A percentile compares a stretch with the other conserved stretches of the same genome.
These are phyloP conservation scores for Probaryconus sp. DNA, from an alignment of 1,140 invertebrate species.

Conservation along the genomic window DNA sequence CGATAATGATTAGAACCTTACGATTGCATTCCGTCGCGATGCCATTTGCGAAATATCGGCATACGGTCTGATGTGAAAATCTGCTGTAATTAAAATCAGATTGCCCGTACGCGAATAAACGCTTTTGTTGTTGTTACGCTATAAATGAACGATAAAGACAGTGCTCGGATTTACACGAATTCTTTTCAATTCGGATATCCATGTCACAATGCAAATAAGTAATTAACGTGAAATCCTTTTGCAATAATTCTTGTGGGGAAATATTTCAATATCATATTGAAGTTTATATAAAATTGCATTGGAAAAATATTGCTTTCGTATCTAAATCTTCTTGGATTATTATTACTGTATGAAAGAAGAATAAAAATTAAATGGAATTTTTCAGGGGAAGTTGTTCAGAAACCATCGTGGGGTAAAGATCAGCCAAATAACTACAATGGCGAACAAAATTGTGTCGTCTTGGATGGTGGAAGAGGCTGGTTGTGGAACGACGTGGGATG, in stretches of 20 bases:
- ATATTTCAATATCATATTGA: too few relatives aligned
- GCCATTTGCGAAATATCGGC: conserved; percentile 55
- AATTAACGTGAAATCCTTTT: too few relatives aligned
- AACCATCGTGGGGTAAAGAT: conserved; percentile 93
- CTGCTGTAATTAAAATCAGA: conserved; percentile 47
- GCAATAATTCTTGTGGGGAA: too few relatives aligned
- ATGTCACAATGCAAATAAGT: conserved; percentile 8
- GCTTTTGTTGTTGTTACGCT: conserved; percentile 2
- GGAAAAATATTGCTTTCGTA: too few relatives aligned
- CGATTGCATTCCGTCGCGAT: conserved; percentile 41
- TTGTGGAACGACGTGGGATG: conserved; percentile 97
- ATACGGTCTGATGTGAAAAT: conserved; percentile 53
- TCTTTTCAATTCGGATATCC: too few relatives aligned
- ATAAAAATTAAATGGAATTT: conserved; percentile 19
- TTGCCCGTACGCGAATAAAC: conserved; percentile 25
- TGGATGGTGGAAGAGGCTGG: conserved; percentile 93
- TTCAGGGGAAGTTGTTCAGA: conserved; percentile 85
- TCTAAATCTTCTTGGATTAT: too few relatives aligned
- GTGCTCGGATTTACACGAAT: conserved; percentile 5
- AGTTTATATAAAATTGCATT: too few relatives aligned
- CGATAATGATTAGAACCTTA: conserved; percentile 55
- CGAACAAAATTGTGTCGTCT: conserved; percentile 94
- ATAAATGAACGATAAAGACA: conserved; percentile 14
- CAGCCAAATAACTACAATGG: conserved; percentile 97
- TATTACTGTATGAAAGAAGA: too few relatives aligned